A percentile compares a stretch with the other conserved stretches of the same genome.
phyloP scores from a whole-genome alignment of 2,797 vertebrate genomes.

The Coranthus polyacanthus region DNA sequence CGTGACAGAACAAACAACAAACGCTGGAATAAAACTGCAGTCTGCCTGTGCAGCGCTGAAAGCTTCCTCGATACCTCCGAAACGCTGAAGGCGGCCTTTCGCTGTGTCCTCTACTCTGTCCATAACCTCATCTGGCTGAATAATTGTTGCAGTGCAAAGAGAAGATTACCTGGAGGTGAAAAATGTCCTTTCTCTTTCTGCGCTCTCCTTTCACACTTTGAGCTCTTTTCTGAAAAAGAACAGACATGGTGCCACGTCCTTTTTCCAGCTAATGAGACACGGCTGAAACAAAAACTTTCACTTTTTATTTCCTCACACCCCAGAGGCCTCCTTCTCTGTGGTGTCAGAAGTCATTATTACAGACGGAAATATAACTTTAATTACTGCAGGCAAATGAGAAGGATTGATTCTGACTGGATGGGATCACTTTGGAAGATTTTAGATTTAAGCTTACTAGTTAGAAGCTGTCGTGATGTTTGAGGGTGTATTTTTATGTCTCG shows the following conservation, averaged over 20 bases:
- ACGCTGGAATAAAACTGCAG: constrained; percentile 33
- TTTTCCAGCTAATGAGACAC: constrained; percentile 52
- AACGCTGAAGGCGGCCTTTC: constrained; percentile 53
- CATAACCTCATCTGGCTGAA: constrained; percentile 75
- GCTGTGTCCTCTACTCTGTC: constrained; percentile 62
- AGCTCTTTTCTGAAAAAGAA: constrained; percentile 33
- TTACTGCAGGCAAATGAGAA: constrained; percentile 33
- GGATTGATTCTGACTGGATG: constrained; percentile 24
- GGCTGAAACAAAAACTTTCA: constrained; percentile 52
- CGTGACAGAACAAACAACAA: constrained; percentile 45
- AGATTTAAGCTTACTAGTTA: too few species aligned
- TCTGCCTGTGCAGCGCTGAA: constrained; percentile 16
- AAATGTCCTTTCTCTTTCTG: constrained; percentile 53
- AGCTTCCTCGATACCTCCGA: constrained; percentile 28
- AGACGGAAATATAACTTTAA: constrained; percentile 24
- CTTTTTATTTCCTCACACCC: constrained; percentile 34
- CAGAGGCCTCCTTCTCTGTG: constrained; percentile 27
- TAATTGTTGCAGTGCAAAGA: constrained; percentile 64
- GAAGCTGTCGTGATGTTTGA: constrained; percentile 2
- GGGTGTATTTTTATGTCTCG: not conserved
- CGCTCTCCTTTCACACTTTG: constrained; percentile 31
- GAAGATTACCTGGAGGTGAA: constrained; percentile 73
- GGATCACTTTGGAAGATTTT: constrained; percentile 15
- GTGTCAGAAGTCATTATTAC: constrained; percentile 29
- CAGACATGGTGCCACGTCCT: constrained; percentile 16